Evolutionary conservation across 92 coral and sea anemone species (phyloP).

Genomic region (Porites divaricata): DNA sequence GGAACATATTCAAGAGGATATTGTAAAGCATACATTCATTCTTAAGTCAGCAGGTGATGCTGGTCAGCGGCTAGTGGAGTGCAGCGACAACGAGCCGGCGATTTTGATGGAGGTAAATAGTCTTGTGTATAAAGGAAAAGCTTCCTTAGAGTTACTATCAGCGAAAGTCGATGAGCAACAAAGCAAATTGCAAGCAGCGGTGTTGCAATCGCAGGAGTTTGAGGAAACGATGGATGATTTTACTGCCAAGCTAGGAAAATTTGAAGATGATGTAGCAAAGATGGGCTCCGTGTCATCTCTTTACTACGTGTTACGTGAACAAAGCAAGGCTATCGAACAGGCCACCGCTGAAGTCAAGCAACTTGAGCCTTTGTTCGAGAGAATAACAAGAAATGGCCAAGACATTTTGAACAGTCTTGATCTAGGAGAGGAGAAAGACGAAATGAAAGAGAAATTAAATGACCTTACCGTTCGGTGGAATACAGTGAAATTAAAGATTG

Average conservation of each 20-base stretch:
- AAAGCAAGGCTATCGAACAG: conserved; percentile 79
- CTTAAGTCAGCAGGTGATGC: conserved; percentile 81
- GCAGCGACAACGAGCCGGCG: conserved; percentile 79
- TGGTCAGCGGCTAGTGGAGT: conserved; percentile 80
- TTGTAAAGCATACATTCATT: conserved; percentile 76
- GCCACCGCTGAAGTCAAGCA: conserved; percentile 79
- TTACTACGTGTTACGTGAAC: conserved; percentile 82
- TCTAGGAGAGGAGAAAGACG: conserved; percentile 78
- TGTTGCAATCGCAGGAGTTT: conserved; percentile 89
- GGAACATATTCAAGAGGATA: conserved; percentile 79
- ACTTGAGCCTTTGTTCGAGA: conserved; percentile 92
- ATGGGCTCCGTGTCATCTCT: conserved; percentile 84
- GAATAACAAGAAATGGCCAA: conserved; percentile 69
- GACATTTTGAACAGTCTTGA: conserved; percentile 82
- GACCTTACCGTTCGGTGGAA: conserved; percentile 85
- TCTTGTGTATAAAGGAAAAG: conserved; percentile 71
- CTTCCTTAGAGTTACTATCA: conserved; percentile 73
- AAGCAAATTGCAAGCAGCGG: conserved; percentile 76
- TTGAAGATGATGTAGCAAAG: conserved; percentile 76
- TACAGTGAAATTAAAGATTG: conserved; percentile 68
- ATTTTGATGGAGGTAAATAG: conserved; percentile 75
- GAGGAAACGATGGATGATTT: conserved; percentile 88
- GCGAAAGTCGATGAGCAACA: conserved; percentile 85
- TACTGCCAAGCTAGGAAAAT: conserved; percentile 73
- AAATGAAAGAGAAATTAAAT: conserved; percentile 72